Conservation (phyloP, 2,113 vertebrate genomes). For the Myocastor coypus region DNA sequence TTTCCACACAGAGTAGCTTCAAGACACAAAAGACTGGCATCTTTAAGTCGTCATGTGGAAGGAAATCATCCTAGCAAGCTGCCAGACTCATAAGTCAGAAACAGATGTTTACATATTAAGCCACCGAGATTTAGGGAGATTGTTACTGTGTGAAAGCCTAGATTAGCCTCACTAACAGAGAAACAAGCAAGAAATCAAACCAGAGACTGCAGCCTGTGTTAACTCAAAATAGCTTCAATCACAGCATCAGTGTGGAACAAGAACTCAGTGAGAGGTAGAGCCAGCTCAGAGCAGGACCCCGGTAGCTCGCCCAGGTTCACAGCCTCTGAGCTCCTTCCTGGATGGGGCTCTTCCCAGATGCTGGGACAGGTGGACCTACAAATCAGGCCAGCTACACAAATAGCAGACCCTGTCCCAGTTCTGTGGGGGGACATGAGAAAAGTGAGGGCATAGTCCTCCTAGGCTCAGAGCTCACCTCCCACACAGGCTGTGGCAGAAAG, state of each 20-base stretch:
- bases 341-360: not conserved
- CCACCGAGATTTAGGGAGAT: not conserved
- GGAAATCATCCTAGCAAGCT: not conserved
- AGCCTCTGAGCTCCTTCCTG: not conserved
- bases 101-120: not conserved
- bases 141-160: not conserved
- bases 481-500: not conserved
- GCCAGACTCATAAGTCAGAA: constrained; percentile 9
- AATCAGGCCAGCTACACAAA: not conserved
- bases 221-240: not conserved
- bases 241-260: not conserved
- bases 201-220: not conserved
- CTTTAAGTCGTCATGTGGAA: constrained; percentile 38
- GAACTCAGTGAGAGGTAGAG: not conserved
- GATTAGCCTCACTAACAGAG: constrained; percentile 30
- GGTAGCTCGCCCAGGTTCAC: not conserved
- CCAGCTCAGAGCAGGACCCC: not conserved
- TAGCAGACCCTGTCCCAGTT: not conserved
- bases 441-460: not conserved
- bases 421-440: accelerated
- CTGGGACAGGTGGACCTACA: not conserved
- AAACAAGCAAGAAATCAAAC: constrained; percentile 29
- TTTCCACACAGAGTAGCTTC: not conserved
- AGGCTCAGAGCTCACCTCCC: not conserved
- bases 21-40: not conserved